phyloP scores from a whole-genome alignment of 2,113 vertebrate species.

The Crotalus horridus region DNA sequence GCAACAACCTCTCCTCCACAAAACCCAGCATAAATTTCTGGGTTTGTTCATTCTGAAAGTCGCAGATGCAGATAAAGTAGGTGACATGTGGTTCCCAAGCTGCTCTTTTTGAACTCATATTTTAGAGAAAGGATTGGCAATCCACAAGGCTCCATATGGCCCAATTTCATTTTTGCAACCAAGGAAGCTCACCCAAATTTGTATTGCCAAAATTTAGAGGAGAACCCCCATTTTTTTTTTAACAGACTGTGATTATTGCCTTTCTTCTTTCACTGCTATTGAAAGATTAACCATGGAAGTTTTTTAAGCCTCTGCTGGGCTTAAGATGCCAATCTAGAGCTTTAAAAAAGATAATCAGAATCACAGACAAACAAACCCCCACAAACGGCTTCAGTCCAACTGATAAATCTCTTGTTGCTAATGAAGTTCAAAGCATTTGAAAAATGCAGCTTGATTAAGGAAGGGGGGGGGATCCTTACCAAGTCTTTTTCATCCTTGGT shows the following conservation, averaged over 20 bases:
- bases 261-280: background rate
- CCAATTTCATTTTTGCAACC: background rate
- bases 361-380: background rate
- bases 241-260: background rate
- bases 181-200: background rate
- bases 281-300: background rate
- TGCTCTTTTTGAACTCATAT: background rate
- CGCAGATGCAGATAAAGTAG: background rate
- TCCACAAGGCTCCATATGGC: background rate
- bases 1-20: background rate
- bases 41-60: background rate
- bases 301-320: background rate
- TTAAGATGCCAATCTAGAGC: background rate
- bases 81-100: background rate
- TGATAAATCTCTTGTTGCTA: background rate
- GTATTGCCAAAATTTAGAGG: background rate
- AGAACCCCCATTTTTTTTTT: background rate
- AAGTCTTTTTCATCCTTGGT: background rate
- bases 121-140: background rate
- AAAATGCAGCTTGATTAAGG: background rate
- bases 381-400: background rate
- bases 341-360: background rate
- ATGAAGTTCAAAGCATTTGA: background rate
- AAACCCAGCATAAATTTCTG: background rate
- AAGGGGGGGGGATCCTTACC: background rate